phyloP scores from a whole-genome alignment of 1,140 invertebrate genomes.

The Papilio dardanus region DNA sequence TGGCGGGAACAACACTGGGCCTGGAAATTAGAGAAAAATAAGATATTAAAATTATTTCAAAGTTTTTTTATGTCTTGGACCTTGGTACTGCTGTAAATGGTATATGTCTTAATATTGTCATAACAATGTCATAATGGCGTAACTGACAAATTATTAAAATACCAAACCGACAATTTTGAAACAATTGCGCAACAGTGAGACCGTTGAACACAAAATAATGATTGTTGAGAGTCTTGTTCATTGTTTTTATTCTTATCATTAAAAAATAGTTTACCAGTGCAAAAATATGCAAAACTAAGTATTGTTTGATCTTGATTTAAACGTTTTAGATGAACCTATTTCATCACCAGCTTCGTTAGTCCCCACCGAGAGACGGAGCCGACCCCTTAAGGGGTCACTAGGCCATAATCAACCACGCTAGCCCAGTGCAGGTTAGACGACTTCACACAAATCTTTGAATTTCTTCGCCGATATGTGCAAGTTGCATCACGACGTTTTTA shows the following conservation, averaged over 20 bases:
- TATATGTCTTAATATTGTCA: neutral
- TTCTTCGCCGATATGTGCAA: too few species aligned
- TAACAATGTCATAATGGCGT: neutral
- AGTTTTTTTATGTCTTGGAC: neutral
- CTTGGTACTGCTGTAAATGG: neutral
- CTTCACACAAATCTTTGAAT: too few species aligned
- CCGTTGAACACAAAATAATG: neutral
- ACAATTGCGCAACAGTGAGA: neutral
- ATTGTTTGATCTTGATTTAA: too few species aligned
- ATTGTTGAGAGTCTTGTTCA: neutral
- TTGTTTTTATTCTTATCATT: neutral
- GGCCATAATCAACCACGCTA: too few species aligned
- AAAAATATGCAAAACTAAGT: too few species aligned
- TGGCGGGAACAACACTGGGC: slow-evolving; percentile 88
- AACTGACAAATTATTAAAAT: neutral
- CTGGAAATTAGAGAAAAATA: slow-evolving; percentile 68
- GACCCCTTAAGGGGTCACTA: too few species aligned
- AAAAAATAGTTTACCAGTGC: too few species aligned
- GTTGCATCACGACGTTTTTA: too few species aligned
- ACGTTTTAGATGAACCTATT: too few species aligned
- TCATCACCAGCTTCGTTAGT: too few species aligned
- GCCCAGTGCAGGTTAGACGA: too few species aligned
- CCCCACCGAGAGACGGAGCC: too few species aligned
- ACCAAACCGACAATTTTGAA: neutral
- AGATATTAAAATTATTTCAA: neutral